Evolutionary conservation across 2,888 invertebrate species (phyloP).

Genomic region (Malthinus flaveolus): DNA sequence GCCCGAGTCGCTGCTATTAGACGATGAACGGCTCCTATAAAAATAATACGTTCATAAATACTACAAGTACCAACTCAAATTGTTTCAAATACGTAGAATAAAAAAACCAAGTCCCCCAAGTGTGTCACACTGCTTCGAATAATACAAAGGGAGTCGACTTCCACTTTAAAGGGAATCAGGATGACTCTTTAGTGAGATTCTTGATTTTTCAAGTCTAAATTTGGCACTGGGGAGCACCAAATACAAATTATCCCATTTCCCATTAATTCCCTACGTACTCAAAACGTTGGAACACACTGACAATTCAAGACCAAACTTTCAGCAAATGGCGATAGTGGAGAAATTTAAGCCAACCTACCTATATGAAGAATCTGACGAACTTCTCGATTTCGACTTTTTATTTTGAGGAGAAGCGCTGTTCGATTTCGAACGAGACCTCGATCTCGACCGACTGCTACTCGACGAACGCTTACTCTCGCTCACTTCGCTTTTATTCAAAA

Average conservation of each 20-base stretch:
- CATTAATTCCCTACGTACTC: too few species aligned
- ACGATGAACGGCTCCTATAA: constrained; percentile 39
- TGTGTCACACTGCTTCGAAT: background rate
- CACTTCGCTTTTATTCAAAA: constrained; percentile 24
- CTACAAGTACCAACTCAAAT: too few species aligned
- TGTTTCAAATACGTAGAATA: too few species aligned
- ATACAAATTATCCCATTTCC: too few species aligned
- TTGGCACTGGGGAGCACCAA: too few species aligned
- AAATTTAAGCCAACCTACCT: constrained; percentile 41
- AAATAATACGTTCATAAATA: constrained; percentile 17
- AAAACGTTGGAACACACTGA: too few species aligned
- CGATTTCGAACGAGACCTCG: constrained; percentile 43
- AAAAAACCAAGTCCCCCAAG: constrained; percentile 10
- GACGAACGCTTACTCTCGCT: constrained; percentile 34
- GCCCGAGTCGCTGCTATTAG: constrained; percentile 47
- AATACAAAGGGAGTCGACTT: too few species aligned
- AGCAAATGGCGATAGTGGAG: too few species aligned
- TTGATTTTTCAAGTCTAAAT: too few species aligned
- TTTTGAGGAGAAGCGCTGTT: constrained; percentile 35
- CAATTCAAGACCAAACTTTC: too few species aligned
- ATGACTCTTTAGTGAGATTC: too few species aligned
- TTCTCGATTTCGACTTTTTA: constrained; percentile 49
- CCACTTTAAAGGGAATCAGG: too few species aligned
- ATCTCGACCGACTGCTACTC: constrained; percentile 44
- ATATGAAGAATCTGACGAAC: constrained; percentile 58